phyloP scores from a whole-genome alignment of 2,888 invertebrate species.

The Chalcis sispes region DNA sequence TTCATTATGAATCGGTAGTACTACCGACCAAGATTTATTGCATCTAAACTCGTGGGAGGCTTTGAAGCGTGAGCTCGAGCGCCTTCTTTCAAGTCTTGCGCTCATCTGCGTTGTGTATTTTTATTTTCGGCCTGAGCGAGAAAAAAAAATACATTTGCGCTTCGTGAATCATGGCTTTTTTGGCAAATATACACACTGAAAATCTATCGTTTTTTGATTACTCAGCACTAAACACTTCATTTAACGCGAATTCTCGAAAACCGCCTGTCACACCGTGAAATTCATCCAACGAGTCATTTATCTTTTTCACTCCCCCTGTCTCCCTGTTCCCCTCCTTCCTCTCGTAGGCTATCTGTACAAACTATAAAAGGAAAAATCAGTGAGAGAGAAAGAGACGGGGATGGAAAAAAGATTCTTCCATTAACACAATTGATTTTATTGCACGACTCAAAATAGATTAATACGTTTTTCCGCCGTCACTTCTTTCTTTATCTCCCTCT shows the following conservation, averaged over 20 bases:
- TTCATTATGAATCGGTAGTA: neutral
- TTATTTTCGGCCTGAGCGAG: neutral
- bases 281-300: slow-evolving; percentile 38
- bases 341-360: neutral
- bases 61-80: neutral
- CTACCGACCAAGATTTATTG: slow-evolving; percentile 36
- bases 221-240: slow-evolving; percentile 58
- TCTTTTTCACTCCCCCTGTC: slow-evolving; percentile 32
- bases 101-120: neutral
- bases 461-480: slow-evolving; percentile 55
- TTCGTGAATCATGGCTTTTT: slow-evolving; percentile 23
- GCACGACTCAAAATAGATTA: slow-evolving; percentile 54
- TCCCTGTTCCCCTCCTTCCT: neutral
- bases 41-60: slow-evolving; percentile 37
- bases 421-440: slow-evolving; percentile 58
- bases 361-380: slow-evolving; percentile 24
- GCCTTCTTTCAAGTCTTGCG: slow-evolving; percentile 23
- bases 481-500: slow-evolving; percentile 19
- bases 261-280: slow-evolving; percentile 57
- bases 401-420: slow-evolving; percentile 38
- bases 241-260: slow-evolving; percentile 53
- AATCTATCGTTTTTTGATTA: slow-evolving; percentile 55
- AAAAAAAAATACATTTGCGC: slow-evolving; percentile 8
- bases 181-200: slow-evolving; percentile 24
- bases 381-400: neutral